phyloP scores from a whole-genome alignment of 2,888 invertebrate species.

The Tipula confusa region DNA sequence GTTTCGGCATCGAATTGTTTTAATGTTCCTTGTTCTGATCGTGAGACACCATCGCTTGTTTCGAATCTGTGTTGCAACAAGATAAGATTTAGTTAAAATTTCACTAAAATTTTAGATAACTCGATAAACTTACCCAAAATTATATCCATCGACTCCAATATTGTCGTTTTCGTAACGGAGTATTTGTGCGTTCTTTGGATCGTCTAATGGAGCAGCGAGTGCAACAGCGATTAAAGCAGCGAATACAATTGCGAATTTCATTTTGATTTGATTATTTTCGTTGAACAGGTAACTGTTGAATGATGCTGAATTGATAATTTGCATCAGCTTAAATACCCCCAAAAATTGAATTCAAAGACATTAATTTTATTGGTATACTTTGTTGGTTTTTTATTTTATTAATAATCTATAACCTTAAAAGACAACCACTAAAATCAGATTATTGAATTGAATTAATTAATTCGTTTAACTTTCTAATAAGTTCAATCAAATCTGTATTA shows the following conservation, averaged over 20 bases:
- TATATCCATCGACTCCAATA: conserved; percentile 4
- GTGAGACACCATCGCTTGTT: conserved; percentile 54
- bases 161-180: conserved; percentile 4
- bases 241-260: not conserved
- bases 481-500: too few relatives aligned
- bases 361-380: too few relatives aligned
- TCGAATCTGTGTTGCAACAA: conserved; percentile 50
- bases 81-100: too few relatives aligned
- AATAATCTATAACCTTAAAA: too few relatives aligned
- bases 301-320: not conserved
- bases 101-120: too few relatives aligned
- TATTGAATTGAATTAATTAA: too few relatives aligned
- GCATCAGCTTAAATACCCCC: not conserved
- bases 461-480: too few relatives aligned
- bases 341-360: not conserved
- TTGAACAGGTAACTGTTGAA: not conserved
- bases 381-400: too few relatives aligned
- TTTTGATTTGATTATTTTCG: not conserved
- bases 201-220: not conserved
- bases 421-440: too few relatives aligned
- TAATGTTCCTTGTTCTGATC: conserved; percentile 53
- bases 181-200: not conserved
- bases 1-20: conserved; percentile 54
- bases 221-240: not conserved
- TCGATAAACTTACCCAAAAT: not conserved